Evolutionary conservation across 2,113 vertebrate species (phyloP).

Genomic region (Anhinga rufa): DNA sequence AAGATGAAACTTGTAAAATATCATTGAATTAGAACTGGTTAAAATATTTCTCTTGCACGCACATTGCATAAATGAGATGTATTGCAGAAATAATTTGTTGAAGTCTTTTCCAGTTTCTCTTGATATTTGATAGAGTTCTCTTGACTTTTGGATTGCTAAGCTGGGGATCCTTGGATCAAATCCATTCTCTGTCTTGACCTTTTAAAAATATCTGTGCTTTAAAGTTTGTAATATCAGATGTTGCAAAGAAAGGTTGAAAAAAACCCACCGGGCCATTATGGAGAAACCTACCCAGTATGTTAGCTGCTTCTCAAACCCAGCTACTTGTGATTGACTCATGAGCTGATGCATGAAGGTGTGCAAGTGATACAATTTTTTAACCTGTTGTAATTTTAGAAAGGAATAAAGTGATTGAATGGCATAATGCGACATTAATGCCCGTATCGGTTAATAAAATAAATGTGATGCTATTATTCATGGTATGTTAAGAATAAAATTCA

Average conservation of each 20-base stretch:
- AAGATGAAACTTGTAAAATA: background rate
- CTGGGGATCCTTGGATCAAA: conserved; percentile 1
- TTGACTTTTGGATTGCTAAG: conserved; percentile 18
- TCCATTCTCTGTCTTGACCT: background rate
- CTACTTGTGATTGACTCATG: background rate
- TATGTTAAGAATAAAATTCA: conserved; percentile 50
- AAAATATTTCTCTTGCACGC: background rate
- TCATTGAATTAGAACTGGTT: background rate
- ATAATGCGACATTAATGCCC: background rate
- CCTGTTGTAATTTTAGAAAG: conserved; percentile 6
- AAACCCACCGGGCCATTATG: background rate
- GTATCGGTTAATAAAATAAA: conserved; percentile 17
- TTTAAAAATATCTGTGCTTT: background rate
- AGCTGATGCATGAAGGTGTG: background rate
- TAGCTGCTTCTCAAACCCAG: background rate
- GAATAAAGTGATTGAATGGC: background rate
- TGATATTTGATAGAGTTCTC: conserved; percentile 36
- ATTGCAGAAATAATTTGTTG: background rate
- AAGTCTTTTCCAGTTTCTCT: conserved; percentile 1
- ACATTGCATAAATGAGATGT: background rate
- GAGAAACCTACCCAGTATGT: background rate
- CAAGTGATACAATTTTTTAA: background rate
- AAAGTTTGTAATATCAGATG: background rate
- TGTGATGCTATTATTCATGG: conserved; percentile 2
- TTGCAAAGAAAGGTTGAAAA: background rate